Conservation (phyloP, 2,113 vertebrate genomes). For the Oxyruncus cristatus region DNA sequence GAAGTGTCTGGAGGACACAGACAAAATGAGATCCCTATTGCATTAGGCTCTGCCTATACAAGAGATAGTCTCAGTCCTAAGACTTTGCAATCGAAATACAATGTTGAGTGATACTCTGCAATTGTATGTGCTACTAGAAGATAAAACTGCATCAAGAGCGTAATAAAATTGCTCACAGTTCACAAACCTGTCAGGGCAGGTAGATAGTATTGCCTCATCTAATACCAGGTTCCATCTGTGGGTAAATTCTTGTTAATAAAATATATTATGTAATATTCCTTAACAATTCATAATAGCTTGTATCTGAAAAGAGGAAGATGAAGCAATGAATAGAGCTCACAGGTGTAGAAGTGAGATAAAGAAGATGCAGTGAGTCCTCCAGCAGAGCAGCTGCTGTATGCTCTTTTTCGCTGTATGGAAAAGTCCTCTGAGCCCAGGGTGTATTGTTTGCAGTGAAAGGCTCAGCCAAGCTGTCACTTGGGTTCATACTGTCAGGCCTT, state of each 20-base stretch:
- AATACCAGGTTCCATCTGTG: background rate
- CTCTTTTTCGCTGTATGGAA: background rate
- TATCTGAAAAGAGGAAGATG: background rate
- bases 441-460: background rate
- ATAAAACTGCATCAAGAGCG: background rate
- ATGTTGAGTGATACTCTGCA: background rate
- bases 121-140: background rate
- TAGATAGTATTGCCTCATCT: background rate
- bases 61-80: background rate
- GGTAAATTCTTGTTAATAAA: background rate
- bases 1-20: background rate
- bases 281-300: background rate
- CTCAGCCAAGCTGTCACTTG: background rate
- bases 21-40: background rate
- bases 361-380: background rate
- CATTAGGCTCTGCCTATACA: background rate
- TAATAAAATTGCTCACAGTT: background rate
- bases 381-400: background rate
- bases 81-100: background rate
- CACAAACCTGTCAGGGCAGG: background rate
- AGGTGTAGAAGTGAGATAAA: constrained; percentile 43
- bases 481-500: rapidly evolving
- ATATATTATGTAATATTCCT: background rate
- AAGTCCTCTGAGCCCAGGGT: background rate
- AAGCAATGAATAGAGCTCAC: background rate